Evolutionary conservation across 37 sponge, comb jelly and placozoan genomes (phyloP), one percentile per base, ranked within the genome.

Genomic region (Beroe forskalii): DNA sequence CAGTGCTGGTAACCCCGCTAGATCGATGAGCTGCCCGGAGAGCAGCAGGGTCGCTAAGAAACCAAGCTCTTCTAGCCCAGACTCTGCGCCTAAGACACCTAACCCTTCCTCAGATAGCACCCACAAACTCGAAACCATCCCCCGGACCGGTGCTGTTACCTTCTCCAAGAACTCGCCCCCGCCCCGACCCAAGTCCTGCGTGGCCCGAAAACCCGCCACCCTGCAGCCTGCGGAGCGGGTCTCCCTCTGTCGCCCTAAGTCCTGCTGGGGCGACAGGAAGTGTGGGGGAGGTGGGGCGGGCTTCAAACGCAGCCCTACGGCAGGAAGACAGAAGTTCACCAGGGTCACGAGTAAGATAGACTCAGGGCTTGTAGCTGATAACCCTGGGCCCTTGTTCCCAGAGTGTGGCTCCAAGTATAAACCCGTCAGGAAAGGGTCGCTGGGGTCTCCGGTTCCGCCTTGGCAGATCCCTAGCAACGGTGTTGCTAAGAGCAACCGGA

Each of bases 241-340:
- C 4, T 23, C 37, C 9, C 37, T 43, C 12, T 33, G 38, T 37
- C 86, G 86, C 6, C 86, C 86, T 24, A 80, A 80, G 55, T 44
- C 55, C 0, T 80, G 86, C 40, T 80, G 86, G 86, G 40, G 86
- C n/a, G 86, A 80, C 23, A 35, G 40, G 86, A 40, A 37, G 55
- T 35, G 25, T 2, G 17, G 41, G 3, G 1, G 19, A 3, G 39
- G 75, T 32, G 48, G 38, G 37, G 86, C 12, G 12, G 14, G 12
- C 37, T 32, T 27, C 30, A 27, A 28, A 22, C 24, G 28, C 3
- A 63, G 27, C 17, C 3, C 66, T 24, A 23, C 66, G 4, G 25
- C 17, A 37, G 27, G 33, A 69, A 23, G 66, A 64, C 66, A 23
- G 31, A 23, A 27, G 72, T 69, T 36, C 38, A 32, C 33, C 35